phyloP scores from a whole-genome alignment of 2,797 vertebrate genomes.

The Enteromius unitaeniatus region DNA sequence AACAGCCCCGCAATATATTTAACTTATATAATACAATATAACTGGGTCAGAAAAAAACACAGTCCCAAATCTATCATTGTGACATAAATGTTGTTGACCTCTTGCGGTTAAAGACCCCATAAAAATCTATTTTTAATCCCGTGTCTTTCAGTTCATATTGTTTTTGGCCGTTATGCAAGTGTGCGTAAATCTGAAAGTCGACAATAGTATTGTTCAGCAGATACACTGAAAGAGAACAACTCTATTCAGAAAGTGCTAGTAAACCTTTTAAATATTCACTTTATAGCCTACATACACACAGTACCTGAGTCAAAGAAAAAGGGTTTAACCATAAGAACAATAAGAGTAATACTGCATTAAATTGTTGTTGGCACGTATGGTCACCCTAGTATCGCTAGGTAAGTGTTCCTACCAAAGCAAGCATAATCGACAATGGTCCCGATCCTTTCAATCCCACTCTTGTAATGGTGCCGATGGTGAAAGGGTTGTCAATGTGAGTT shows the following conservation, averaged over 20 bases:
- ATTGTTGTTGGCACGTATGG: too few species aligned
- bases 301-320: too few species aligned
- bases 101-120: neutral
- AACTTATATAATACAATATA: neutral
- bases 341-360: too few species aligned
- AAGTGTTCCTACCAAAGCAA: neutral
- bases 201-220: neutral
- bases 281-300: too few species aligned
- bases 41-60: neutral
- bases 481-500: constrained; percentile 25
- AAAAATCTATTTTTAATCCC: neutral
- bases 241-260: neutral
- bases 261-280: too few species aligned
- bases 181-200: neutral
- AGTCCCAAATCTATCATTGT: neutral
- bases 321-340: too few species aligned
- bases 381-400: too few species aligned
- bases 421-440: neutral
- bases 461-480: constrained; percentile 3
- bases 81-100: constrained; percentile 1
- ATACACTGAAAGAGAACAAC: neutral
- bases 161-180: neutral
- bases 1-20: constrained; percentile 12
- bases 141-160: neutral
- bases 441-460: neutral